Percentiles rank a stretch among this genome's conserved stretches.
Conservation (phyloP, 2,888 invertebrate species). For the Platypus cylindrus region DNA sequence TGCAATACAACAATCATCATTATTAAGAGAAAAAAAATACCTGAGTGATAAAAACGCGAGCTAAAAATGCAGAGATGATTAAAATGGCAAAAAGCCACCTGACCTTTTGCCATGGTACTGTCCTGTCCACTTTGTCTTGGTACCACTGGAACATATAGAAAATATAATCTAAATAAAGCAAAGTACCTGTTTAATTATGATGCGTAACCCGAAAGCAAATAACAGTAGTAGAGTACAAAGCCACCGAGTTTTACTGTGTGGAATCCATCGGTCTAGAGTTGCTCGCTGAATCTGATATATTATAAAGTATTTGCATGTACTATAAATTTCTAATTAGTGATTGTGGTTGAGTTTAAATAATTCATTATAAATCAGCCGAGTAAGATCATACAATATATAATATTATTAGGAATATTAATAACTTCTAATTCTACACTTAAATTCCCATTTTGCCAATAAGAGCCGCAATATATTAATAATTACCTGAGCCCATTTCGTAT, state of each 20-base stretch:
- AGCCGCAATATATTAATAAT: not conserved
- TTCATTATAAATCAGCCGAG: too few species aligned
- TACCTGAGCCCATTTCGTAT: conserved; percentile 57
- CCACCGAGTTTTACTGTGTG: conserved; percentile 73
- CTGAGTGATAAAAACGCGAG: conserved; percentile 36
- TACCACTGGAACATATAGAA: conserved; percentile 35
- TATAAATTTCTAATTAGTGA: too few species aligned
- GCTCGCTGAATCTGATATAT: conserved; percentile 60
- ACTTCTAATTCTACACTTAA: too few species aligned
- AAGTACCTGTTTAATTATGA: conserved; percentile 73
- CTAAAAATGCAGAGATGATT: conserved; percentile 33
- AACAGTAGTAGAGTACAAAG: conserved; percentile 55
- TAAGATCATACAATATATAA: too few species aligned
- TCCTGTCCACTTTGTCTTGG: conserved; percentile 39
- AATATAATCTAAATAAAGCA: too few species aligned
- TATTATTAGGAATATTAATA: too few species aligned
- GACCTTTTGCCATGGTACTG: conserved; percentile 35
- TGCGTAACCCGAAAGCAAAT: conserved; percentile 63
- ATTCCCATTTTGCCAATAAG: not conserved
- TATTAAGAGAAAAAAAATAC: conserved; percentile 22
- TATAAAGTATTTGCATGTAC: conserved; percentile 21
- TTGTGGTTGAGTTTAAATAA: too few species aligned
- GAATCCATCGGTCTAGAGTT: conserved; percentile 76
- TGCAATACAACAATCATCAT: too few species aligned
- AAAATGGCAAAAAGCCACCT: conserved; percentile 35